Evolutionary conservation across 2,113 vertebrate genomes (phyloP), one percentile per base, ranked within the genome.

Genomic region (Aphyosemion australe): DNA sequence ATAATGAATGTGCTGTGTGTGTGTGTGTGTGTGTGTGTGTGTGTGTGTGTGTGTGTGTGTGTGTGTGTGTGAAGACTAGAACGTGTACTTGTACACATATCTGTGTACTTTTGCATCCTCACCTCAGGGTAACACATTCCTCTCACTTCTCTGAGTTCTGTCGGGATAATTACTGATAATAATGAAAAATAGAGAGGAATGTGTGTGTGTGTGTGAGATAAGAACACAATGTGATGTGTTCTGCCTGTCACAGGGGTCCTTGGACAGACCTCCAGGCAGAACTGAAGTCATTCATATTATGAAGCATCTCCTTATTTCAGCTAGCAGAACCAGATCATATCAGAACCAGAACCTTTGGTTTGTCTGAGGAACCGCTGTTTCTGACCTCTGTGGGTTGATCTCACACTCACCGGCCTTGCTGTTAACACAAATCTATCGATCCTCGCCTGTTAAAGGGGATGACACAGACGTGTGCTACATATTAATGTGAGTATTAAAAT

Each of bases 121-220:
- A 10, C 46, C 43, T 69, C 49, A 63, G 50, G 58, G 53, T 20
- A 56, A 72, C 41, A 21, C 34, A 54, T 61, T 51, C 42, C 69
- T 76, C 74, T 65, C 73, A 71, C 67, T 53, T 76, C 37, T 19
- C 61, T 60, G 14, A 0, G 5, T 31, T 59, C 65, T 78, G 78
- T 82, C 68, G 72, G 32, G 45, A 48, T 80, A 72, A 85, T 84
- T 82, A 78, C 63, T 74, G 61, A 69, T 6, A 82, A 83, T 52
- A 61, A 51, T 11, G 21, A 61, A 49, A 67, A 62, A 74, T 59
- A 51, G 62, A 42, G 32, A 15, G 42, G 34, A 1, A 5, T 9
- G 34, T 37, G 34, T 37, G 34, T 8, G 34, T 37, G 34, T 37
- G 34, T 42, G 13, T 47, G 51, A 19, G 26, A 54, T 15, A 65